These are phyloP conservation scores for Dermolepida albohirtum DNA, from an alignment of 2,888 invertebrate genomes.

Conservation along the genomic window DNA sequence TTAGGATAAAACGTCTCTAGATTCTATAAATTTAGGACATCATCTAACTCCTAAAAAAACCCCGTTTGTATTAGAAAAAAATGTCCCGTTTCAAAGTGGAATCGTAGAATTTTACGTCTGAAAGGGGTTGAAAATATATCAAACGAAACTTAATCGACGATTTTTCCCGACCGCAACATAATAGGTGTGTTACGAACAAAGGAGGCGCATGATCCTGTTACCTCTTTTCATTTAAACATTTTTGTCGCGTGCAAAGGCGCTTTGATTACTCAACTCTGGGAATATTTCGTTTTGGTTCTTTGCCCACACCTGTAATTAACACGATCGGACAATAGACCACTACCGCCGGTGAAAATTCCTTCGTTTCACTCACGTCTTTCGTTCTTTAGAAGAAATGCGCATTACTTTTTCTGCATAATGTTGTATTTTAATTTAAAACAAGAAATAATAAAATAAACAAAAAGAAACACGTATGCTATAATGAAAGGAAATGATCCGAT, in stretches of 20 bases:
- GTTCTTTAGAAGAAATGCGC: neutral
- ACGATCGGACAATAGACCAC: neutral
- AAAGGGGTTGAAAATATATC: slow-evolving; percentile 7
- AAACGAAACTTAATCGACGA: slow-evolving; percentile 10
- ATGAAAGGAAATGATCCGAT: too few species aligned
- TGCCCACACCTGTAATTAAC: slow-evolving; percentile 23
- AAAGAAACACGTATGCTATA: too few species aligned
- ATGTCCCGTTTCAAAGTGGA: too few species aligned
- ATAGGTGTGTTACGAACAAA: slow-evolving; percentile 14
- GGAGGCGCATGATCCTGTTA: slow-evolving; percentile 21
- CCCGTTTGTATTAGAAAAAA: too few species aligned
- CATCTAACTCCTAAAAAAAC: too few species aligned
- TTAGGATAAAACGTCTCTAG: too few species aligned
- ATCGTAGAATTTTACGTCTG: too few species aligned
- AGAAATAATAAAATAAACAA: too few species aligned
- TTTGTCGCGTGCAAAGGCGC: slow-evolving; percentile 9
- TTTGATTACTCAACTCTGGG: slow-evolving; percentile 23
- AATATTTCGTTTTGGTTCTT: slow-evolving; percentile 14
- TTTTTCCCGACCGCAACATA: neutral
- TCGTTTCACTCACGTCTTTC: neutral
- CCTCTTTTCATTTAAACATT: slow-evolving; percentile 29
- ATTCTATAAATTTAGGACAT: too few species aligned
- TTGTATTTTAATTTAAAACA: too few species aligned
- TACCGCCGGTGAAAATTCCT: neutral
- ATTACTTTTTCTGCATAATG: too few species aligned